A percentile compares a stretch with the other conserved stretches of the same genome.
These are phyloP conservation scores for Theretra japonica DNA, from an alignment of 2,888 invertebrate genomes.

Conservation along the genomic window DNA sequence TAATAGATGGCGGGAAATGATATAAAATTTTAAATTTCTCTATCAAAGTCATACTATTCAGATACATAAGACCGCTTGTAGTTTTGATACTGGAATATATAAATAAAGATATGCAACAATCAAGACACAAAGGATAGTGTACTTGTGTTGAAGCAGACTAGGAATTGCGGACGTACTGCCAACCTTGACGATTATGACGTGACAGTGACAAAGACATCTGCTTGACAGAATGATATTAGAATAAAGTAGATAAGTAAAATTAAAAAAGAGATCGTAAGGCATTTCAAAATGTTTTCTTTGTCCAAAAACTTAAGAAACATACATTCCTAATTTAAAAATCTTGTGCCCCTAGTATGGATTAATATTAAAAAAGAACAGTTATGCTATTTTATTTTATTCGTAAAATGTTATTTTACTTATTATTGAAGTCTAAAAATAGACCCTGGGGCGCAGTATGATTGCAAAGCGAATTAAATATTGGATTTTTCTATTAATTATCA, in stretches of 20 bases:
- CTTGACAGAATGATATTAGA: neutral
- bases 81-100: neutral
- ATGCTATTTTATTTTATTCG: neutral
- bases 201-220: neutral
- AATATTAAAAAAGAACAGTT: too few species aligned
- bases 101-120: neutral
- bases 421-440: neutral
- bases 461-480: too few species aligned
- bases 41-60: too few species aligned
- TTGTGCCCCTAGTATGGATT: too few species aligned
- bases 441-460: too few species aligned
- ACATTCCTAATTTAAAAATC: neutral
- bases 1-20: too few species aligned
- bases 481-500: too few species aligned
- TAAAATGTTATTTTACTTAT: neutral
- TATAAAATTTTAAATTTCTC: too few species aligned
- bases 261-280: neutral
- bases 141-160: neutral
- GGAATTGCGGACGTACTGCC: constrained; percentile 1
- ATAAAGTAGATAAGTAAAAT: neutral
- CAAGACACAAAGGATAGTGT: neutral
- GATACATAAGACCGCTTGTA: neutral
- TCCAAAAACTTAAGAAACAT: neutral
- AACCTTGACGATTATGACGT: constrained; percentile 4
- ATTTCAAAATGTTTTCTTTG: neutral